Evolutionary conservation across 2,797 vertebrate species (phyloP), one percentile per base, ranked within the genome.

Genomic region (Lepus townsendii): DNA sequence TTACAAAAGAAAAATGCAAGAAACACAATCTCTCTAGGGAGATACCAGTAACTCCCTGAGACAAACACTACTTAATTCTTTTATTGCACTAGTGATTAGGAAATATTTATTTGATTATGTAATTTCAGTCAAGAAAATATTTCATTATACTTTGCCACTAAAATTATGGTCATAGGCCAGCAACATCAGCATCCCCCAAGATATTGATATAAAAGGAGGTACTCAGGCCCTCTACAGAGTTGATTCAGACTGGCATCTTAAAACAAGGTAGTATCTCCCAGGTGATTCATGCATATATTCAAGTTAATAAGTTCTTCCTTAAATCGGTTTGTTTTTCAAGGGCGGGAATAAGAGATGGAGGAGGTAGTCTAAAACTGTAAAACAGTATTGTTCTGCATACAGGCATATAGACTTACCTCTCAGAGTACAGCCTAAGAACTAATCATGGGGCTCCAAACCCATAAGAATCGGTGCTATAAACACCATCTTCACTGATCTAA

Each of bases 21-120:
- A 66, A 91, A 69, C 57, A 38, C 3, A 66, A 54, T 93, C 42
- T 66, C 52, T 72, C 32, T 66, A 78, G 8, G 60, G 73, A 54
- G 16, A 86, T 54, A 14, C 20, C 52, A 57, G 26, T 82, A 83
- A 73, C 14, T 84, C 57, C 84, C 54, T 35, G 32, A 90, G 22
- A 60, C 32, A 90, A 89, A 73, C 4, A 69, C 5, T 38, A 73
- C 20, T 72, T 60, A 84, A 88, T 90, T 87, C 1, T 24, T 80
- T 75, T 92, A 71, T 77, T 85, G 17, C 50, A 50, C 1, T 77
- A 30, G 26, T 88, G 17, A 50, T n/a, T 76, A 90, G 20, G 22
- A 90, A 90, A 88, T 80, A 3, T 80, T 89, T 77, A 20, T 9
- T 47, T 94, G 62, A 95, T 60, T 12, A 72, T 83, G 83, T 83